These are phyloP conservation scores for Acanthacorydalis orientalis DNA, from an alignment of 2,888 invertebrate genomes.

Conservation along the genomic window DNA sequence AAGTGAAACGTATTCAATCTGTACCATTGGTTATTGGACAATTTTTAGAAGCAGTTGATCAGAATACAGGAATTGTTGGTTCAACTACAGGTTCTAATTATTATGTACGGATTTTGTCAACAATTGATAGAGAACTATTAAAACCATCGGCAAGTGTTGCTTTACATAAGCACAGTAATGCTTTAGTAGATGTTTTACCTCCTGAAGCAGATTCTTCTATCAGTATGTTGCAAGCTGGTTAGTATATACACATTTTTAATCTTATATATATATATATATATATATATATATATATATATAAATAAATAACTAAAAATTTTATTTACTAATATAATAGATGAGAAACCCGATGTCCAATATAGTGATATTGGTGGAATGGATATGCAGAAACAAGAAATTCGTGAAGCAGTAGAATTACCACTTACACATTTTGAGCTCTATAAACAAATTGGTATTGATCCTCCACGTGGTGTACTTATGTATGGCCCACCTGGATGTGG, in stretches of 20 bases:
- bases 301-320: not conserved
- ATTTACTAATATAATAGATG: constrained; percentile 42
- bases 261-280: not conserved
- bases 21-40: constrained; percentile 98
- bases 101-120: constrained; percentile 95
- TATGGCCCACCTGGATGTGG: constrained; percentile 99
- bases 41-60: constrained; percentile 97
- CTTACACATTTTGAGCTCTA: constrained; percentile 97
- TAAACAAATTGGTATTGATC: constrained; percentile 97
- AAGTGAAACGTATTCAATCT: constrained; percentile 96
- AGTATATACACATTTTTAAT: constrained; percentile 10
- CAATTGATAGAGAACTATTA: constrained; percentile 90
- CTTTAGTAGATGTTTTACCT: constrained; percentile 96
- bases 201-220: constrained; percentile 99
- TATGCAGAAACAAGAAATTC: constrained; percentile 98
- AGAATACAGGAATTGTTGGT: constrained; percentile 97
- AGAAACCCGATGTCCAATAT: constrained; percentile 95
- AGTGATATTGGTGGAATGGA: constrained; percentile 99
- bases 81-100: constrained; percentile 99
- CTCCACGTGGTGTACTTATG: constrained; percentile 95
- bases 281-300: no score
- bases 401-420: constrained; percentile 96
- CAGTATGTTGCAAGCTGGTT: constrained; percentile 89
- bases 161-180: constrained; percentile 97
- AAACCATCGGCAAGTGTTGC: constrained; percentile 98